phyloP scores from a whole-genome alignment of 2,797 vertebrate genomes.

The Lagocephalus sceleratus region DNA sequence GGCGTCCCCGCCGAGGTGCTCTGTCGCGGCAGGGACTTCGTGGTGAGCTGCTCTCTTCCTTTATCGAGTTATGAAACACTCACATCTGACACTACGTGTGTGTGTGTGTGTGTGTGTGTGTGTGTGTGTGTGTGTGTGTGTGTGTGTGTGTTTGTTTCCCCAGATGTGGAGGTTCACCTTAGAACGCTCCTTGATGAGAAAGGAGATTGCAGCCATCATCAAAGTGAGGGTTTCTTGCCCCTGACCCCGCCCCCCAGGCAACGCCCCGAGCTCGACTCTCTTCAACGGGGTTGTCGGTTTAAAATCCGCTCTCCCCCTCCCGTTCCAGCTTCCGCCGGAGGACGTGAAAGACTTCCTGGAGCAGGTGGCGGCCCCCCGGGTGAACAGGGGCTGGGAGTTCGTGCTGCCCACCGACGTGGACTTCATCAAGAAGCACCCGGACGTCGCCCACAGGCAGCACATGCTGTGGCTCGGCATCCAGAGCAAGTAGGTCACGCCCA shows the following conservation, averaged over 20 bases:
- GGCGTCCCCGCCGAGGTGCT: slow-evolving; percentile 94
- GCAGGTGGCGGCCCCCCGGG: slow-evolving; percentile 87
- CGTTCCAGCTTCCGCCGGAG: slow-evolving; percentile 88
- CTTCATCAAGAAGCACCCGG: slow-evolving; percentile 94
- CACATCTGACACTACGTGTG: no score
- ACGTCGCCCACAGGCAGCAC: slow-evolving; percentile 92
- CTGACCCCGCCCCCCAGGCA: neutral
- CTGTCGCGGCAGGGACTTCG: slow-evolving; percentile 94
- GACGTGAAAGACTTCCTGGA: slow-evolving; percentile 98
- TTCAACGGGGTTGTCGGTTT: no score
- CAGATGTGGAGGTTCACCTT: slow-evolving; percentile 98
- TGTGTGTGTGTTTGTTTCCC: no score
- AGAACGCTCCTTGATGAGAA: slow-evolving; percentile 91
- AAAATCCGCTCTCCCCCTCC: slow-evolving; percentile 11
- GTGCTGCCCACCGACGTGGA: slow-evolving; percentile 85
- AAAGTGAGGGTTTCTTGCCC: slow-evolving; percentile 80
- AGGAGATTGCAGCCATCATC: slow-evolving; percentile 87
- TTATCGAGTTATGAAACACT: no score
- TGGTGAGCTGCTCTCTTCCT: slow-evolving; percentile 81
- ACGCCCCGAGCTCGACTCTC: no score
- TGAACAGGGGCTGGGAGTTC: slow-evolving; percentile 98
- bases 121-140: no score
- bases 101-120: no score
- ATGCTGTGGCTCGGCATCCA: slow-evolving; percentile 99
- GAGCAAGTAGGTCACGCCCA: slow-evolving; percentile 83